phyloP scores from a whole-genome alignment of 2,797 vertebrate species.

The Cheirogaleus major region DNA sequence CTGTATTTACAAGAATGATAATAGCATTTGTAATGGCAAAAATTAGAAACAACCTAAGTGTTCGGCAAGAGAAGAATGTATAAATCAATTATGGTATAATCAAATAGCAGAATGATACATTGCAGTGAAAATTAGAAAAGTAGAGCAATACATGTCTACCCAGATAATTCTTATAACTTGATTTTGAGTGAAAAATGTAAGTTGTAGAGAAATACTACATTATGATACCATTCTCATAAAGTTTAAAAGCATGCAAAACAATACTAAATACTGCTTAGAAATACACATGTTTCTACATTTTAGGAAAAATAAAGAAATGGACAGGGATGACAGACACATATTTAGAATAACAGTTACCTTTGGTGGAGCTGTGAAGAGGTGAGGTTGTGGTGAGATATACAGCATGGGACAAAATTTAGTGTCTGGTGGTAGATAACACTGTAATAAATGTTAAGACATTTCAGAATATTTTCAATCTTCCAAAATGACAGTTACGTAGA shows the following conservation, averaged over 20 bases:
- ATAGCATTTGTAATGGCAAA: neutral
- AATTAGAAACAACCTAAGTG: neutral
- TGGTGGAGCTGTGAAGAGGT: neutral
- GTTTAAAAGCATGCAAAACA: neutral
- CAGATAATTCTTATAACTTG: neutral
- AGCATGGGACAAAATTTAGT: neutral
- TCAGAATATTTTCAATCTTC: neutral
- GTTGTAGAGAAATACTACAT: neutral
- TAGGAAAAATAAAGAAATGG: neutral
- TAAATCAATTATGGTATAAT: neutral
- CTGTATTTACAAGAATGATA: neutral
- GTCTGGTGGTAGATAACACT: neutral
- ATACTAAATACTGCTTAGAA: neutral
- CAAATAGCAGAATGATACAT: neutral
- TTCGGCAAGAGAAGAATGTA: neutral
- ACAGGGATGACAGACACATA: neutral
- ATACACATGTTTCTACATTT: neutral
- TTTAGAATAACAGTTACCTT: slow-evolving; percentile 2
- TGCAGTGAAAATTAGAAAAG: neutral
- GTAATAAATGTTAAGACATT: neutral
- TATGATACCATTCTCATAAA: neutral
- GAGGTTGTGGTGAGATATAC: neutral
- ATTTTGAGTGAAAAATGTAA: neutral
- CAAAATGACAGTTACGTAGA: neutral
- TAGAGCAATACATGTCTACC: neutral